Base-by-base conservation (phyloP, 2,797 vertebrate genomes). In the Microcaecilia unicolor region DNA sequence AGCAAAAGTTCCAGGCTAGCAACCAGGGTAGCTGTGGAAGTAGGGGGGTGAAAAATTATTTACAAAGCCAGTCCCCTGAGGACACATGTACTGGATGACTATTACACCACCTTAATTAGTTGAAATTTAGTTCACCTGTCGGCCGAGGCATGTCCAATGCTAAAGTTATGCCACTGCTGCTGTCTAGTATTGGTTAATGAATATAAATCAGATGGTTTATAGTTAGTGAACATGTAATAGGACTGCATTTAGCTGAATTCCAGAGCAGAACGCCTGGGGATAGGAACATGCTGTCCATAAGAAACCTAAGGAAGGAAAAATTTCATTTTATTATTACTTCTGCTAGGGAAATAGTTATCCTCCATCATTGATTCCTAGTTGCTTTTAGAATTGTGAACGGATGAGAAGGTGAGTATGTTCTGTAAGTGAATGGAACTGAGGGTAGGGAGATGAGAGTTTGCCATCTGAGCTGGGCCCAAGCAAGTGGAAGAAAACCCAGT, bases 131-230 rank as follows among this genome's bases (percentile, higher is more conserved):
- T 71, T 59, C 40, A 33, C 64, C 66, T 61, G 55, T 72, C 58
- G 58, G 73, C 65, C 64, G 69, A 74, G 61, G 67, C 82, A 61
- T 74, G 75, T 74, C 73, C 68, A 66, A 51, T 48, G 62, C 75
- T 55, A 52, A 80, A 79, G 77, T 78, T 74, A 62, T 66, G 64
- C 67, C 46, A 52, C 51, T 42, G 51, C 65, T 55, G 53, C 70
- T 81, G 72, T 78, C 72, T 74, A 54, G 39, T 44, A 70, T 70
- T 81, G 60, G 84, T 86, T 86, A 86, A 86, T 86, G 83, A 85
- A 81, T 86, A 85, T 79, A 85, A 85, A 85, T 86, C 84, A 81
- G 78, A 79, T 81, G 63, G 82, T 80, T 86, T 83, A 80, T 81
- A 83, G 80, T 79, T 86, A 79, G 77, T 42, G 54, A 86, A 78